Conservation (phyloP, 2,888 invertebrate genomes). For the Acronicta leporina region DNA sequence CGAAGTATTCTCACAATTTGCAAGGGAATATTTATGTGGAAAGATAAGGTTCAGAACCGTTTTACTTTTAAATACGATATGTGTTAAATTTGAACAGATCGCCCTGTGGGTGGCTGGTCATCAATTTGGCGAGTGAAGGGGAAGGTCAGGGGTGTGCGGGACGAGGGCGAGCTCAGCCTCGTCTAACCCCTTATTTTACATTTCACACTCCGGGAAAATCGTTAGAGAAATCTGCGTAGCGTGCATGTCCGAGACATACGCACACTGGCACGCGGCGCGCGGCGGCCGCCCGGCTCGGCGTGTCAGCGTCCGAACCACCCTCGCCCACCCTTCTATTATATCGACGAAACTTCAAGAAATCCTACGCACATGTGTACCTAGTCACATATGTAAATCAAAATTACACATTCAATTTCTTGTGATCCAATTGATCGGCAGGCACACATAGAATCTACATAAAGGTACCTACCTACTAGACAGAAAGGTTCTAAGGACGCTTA, state of each 20-base stretch:
- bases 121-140: slow-evolving; percentile 82
- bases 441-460: slow-evolving; percentile 6
- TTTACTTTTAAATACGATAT: slow-evolving; percentile 87
- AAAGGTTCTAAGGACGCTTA: background rate
- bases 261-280: slow-evolving; percentile 72
- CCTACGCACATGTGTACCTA: slow-evolving; percentile 78
- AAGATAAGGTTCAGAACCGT: slow-evolving; percentile 80
- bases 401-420: slow-evolving; percentile 72
- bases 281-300: slow-evolving; percentile 46
- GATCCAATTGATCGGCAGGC: slow-evolving; percentile 57
- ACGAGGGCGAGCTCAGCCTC: slow-evolving; percentile 75
- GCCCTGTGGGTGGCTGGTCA: slow-evolving; percentile 85
- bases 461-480: background rate
- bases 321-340: slow-evolving; percentile 75
- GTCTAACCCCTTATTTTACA: slow-evolving; percentile 89
- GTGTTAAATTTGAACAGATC: slow-evolving; percentile 87
- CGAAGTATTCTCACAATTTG: slow-evolving; percentile 73
- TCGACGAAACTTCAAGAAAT: slow-evolving; percentile 88
- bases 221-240: slow-evolving; percentile 89
- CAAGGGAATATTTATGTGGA: slow-evolving; percentile 81
- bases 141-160: slow-evolving; percentile 66
- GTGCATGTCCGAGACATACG: slow-evolving; percentile 87
- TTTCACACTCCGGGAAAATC: slow-evolving; percentile 89
- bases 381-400: slow-evolving; percentile 80
- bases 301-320: slow-evolving; percentile 75